These are phyloP conservation scores for Drosophila pandora DNA, from an alignment of 1,140 invertebrate genomes.

Conservation along the genomic window DNA sequence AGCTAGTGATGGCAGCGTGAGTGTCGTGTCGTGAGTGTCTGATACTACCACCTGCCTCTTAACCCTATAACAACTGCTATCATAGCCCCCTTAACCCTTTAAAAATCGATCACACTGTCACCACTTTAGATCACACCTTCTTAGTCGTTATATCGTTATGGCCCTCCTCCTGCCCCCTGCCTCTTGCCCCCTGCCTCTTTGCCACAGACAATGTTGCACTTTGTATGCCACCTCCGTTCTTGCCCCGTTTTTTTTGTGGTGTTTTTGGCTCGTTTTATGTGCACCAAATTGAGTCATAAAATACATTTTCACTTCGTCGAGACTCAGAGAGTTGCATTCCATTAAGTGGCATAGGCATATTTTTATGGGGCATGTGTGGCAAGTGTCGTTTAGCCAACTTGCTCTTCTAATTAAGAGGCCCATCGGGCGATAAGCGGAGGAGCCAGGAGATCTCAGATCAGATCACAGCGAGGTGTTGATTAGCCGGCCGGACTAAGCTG, in stretches of 20 bases:
- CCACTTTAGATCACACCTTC: slow-evolving; percentile 58
- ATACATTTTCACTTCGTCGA: slow-evolving; percentile 67
- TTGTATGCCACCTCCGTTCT: slow-evolving; percentile 45
- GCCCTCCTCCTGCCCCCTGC: slow-evolving; percentile 8
- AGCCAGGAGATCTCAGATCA: not conserved
- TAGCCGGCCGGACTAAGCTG: slow-evolving; percentile 25
- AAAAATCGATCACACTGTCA: slow-evolving; percentile 22
- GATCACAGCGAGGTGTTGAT: slow-evolving; percentile 42
- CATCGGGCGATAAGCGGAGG: slow-evolving; percentile 33
- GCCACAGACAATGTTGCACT: slow-evolving; percentile 67
- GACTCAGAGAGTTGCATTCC: not conserved
- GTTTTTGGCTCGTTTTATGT: slow-evolving; percentile 57
- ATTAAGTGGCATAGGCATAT: slow-evolving; percentile 55
- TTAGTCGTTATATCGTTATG: slow-evolving; percentile 11
- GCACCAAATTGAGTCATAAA: slow-evolving; percentile 81
- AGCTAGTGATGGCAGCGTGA: slow-evolving; percentile 29
- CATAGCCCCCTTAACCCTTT: not conserved
- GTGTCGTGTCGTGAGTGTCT: not conserved
- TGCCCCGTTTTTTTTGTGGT: not conserved
- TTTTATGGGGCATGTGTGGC: slow-evolving; percentile 56
- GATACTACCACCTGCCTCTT: no score
- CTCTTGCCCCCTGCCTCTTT: not conserved
- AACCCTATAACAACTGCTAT: no score
- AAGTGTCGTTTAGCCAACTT: slow-evolving; percentile 47
- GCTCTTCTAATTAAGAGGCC: slow-evolving; percentile 45